phyloP scores from a whole-genome alignment of 2,113 vertebrate species.

The Apteryx mantelli region DNA sequence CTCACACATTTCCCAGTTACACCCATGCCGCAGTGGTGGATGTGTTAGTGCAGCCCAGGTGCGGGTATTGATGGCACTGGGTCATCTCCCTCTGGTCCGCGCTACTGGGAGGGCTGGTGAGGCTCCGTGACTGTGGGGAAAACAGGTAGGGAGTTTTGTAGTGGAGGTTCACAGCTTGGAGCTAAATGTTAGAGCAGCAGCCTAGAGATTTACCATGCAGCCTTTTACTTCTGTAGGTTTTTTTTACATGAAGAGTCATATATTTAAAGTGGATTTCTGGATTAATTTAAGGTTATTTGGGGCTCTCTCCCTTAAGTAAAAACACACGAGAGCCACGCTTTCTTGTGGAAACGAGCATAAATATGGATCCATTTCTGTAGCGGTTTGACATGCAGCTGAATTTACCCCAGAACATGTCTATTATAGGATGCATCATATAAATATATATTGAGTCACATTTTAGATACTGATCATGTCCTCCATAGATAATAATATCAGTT shows the following conservation, averaged over 20 bases:
- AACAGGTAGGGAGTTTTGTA: not conserved
- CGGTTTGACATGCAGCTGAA: constrained; percentile 20
- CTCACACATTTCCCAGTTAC: accelerated
- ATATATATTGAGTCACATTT: constrained; percentile 33
- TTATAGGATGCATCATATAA: constrained; percentile 24
- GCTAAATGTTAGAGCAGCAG: not conserved
- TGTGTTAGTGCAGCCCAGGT: not conserved
- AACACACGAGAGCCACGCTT: not conserved
- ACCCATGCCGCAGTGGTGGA: accelerated
- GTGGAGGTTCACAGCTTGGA: not conserved
- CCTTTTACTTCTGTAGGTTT: not conserved
- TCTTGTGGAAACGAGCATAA: constrained; percentile 45
- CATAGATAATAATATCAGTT: constrained; percentile 50
- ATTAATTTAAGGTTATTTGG: constrained; percentile 35
- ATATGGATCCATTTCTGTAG: constrained; percentile 12
- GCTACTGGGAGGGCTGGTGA: not conserved
- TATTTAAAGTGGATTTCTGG: constrained; percentile 44
- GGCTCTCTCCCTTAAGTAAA: constrained; percentile 24
- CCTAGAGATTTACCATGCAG: not conserved
- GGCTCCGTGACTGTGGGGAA: not conserved
- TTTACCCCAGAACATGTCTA: constrained; percentile 24
- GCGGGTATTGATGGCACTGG: not conserved
- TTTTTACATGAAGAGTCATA: not conserved
- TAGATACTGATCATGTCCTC: constrained; percentile 16
- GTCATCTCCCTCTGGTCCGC: not conserved